phyloP scores from a whole-genome alignment of 2,888 invertebrate species.

The Pristionchus maxplancki region DNA sequence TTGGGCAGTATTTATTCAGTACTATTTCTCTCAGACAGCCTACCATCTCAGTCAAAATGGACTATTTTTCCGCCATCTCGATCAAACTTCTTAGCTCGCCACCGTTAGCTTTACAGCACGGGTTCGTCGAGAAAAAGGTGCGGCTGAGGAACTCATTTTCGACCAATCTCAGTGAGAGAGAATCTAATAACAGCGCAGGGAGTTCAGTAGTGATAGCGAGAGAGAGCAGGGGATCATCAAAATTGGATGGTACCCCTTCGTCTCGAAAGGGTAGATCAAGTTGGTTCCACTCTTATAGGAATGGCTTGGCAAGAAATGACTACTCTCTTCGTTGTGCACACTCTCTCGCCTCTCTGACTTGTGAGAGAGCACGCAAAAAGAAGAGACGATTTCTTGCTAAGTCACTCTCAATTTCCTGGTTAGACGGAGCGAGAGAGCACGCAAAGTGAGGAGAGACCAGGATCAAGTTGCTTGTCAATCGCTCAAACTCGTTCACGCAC shows the following conservation, averaged over 20 bases:
- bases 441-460: background rate
- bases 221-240: background rate
- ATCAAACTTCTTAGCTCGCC: background rate
- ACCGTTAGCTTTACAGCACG: background rate
- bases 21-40: background rate
- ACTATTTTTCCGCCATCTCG: background rate
- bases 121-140: background rate
- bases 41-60: too few relatives aligned
- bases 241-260: background rate
- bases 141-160: background rate
- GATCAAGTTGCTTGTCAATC: background rate
- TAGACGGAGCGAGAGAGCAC: background rate
- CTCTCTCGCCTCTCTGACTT: too few relatives aligned
- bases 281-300: background rate
- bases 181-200: background rate
- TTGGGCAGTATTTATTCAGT: background rate
- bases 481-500: slow-evolving; percentile 7
- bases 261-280: slow-evolving; percentile 31
- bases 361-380: background rate
- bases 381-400: too few relatives aligned
- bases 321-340: background rate
- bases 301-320: background rate
- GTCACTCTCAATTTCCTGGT: too few relatives aligned
- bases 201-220: background rate
- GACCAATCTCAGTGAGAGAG: background rate